phyloP scores from a whole-genome alignment of 2,888 invertebrate genomes.

The Platerodrilus igneus region DNA sequence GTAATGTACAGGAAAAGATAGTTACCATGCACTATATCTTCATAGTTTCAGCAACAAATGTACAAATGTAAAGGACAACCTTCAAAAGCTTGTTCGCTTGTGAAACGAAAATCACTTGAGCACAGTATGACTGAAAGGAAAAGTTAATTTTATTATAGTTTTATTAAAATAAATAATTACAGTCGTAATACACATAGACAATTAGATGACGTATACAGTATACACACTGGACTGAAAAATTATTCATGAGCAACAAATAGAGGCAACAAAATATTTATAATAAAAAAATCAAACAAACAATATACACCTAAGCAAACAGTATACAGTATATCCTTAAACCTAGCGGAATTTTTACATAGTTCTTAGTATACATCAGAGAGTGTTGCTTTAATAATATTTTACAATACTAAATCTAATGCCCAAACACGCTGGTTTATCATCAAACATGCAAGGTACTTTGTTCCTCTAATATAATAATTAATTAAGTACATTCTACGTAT shows the following conservation, averaged over 20 bases:
- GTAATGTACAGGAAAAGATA: too few species aligned
- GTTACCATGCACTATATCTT: too few species aligned
- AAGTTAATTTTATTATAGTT: too few species aligned
- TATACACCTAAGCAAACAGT: slow-evolving; percentile 40
- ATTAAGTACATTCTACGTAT: slow-evolving; percentile 34
- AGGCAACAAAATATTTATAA: slow-evolving; percentile 48
- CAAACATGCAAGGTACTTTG: slow-evolving; percentile 46
- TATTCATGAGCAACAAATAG: slow-evolving; percentile 50
- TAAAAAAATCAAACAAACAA: slow-evolving; percentile 37
- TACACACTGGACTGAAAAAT: slow-evolving; percentile 44
- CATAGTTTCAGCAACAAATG: too few species aligned
- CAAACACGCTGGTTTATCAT: slow-evolving; percentile 46
- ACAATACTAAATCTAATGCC: slow-evolving; percentile 36
- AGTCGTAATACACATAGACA: slow-evolving; percentile 49
- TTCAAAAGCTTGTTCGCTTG: too few species aligned
- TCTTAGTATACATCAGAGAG: slow-evolving; percentile 39
- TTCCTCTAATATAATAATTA: slow-evolving; percentile 35
- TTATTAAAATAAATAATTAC: slow-evolving; percentile 53
- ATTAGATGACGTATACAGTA: slow-evolving; percentile 41
- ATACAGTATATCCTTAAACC: slow-evolving; percentile 49
- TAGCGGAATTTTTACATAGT: slow-evolving; percentile 48
- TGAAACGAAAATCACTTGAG: too few species aligned
- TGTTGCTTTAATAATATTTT: slow-evolving; percentile 33
- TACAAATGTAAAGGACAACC: too few species aligned
- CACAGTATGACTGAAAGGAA: too few species aligned